These are phyloP conservation scores for Chloroclystis v-ata DNA, from an alignment of 2,888 invertebrate species.

Conservation along the genomic window DNA sequence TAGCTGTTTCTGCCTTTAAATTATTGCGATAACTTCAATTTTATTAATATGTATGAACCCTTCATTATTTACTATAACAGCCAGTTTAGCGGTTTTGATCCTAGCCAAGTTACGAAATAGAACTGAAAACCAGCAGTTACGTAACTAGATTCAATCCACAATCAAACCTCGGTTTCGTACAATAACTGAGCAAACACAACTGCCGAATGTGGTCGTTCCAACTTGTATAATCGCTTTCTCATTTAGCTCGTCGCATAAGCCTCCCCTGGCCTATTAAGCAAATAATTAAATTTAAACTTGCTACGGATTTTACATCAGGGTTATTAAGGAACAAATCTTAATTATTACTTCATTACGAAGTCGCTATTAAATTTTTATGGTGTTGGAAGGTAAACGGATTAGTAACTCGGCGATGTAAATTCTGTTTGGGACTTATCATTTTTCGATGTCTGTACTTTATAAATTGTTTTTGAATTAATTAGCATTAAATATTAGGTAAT, in stretches of 20 bases:
- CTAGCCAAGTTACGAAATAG: no score
- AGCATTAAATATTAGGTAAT: conserved; percentile 1
- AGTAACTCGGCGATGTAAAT: conserved; percentile 1
- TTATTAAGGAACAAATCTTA: conserved; percentile 29
- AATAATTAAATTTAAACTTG: conserved; percentile 52
- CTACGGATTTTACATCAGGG: conserved; percentile 27
- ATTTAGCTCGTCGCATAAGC: conserved; percentile 39
- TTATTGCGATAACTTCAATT: no score
- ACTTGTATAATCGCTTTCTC: conserved; percentile 50
- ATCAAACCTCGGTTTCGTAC: not conserved
- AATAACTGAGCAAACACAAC: conserved; percentile 4
- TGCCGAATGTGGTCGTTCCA: conserved; percentile 15
- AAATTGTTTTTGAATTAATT: no score
- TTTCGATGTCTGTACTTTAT: no score
- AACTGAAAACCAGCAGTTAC: no score
- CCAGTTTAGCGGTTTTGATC: no score
- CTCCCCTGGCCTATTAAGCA: conserved; percentile 35
- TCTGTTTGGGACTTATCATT: not conserved
- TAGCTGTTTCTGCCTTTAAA: no score
- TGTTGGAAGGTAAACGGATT: conserved; percentile 10
- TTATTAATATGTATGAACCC: no score
- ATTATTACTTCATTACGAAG: conserved; percentile 27
- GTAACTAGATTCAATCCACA: no score
- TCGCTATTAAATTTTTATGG: conserved; percentile 24
- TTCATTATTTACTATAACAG: no score